Conservation (phyloP, 1,140 invertebrate species). For the Forficula auricularia region DNA sequence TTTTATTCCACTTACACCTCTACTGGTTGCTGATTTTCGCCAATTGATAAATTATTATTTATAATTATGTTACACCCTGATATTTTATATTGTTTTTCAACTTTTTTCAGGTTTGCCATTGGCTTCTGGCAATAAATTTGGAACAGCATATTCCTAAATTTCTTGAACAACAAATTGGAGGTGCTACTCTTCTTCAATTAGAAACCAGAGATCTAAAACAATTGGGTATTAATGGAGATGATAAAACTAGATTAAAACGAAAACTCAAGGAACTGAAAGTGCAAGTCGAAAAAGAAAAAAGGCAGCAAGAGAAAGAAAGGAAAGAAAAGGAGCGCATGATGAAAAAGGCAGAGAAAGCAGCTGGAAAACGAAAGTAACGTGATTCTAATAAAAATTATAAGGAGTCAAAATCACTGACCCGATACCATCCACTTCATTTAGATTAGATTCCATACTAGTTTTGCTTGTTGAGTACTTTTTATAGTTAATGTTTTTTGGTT, state of each 20-base stretch:
- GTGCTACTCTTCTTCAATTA: constrained; percentile 57
- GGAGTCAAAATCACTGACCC: too few relatives aligned
- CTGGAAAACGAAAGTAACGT: constrained; percentile 24
- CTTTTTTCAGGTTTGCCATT: constrained; percentile 64
- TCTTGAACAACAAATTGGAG: constrained; percentile 66
- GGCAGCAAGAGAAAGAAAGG: constrained; percentile 51
- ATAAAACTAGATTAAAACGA: constrained; percentile 67
- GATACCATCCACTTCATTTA: too few relatives aligned
- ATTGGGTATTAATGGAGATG: constrained; percentile 58
- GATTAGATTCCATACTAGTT: too few relatives aligned
- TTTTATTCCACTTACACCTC: too few relatives aligned
- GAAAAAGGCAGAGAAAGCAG: constrained; percentile 64
- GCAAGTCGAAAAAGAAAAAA: constrained; percentile 56
- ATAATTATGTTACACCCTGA: too few relatives aligned
- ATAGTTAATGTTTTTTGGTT: too few relatives aligned
- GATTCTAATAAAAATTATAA: too few relatives aligned
- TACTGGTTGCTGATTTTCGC: too few relatives aligned
- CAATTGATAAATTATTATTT: too few relatives aligned
- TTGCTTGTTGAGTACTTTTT: too few relatives aligned
- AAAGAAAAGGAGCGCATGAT: constrained; percentile 57
- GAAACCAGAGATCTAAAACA: constrained; percentile 78
- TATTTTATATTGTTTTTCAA: constrained; percentile 11
- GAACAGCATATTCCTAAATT: constrained; percentile 72
- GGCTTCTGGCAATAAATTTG: constrained; percentile 62
- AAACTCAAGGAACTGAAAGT: constrained; percentile 72